These are phyloP conservation scores for Miltochrista miniata DNA, from an alignment of 2,888 invertebrate genomes.

Conservation along the genomic window DNA sequence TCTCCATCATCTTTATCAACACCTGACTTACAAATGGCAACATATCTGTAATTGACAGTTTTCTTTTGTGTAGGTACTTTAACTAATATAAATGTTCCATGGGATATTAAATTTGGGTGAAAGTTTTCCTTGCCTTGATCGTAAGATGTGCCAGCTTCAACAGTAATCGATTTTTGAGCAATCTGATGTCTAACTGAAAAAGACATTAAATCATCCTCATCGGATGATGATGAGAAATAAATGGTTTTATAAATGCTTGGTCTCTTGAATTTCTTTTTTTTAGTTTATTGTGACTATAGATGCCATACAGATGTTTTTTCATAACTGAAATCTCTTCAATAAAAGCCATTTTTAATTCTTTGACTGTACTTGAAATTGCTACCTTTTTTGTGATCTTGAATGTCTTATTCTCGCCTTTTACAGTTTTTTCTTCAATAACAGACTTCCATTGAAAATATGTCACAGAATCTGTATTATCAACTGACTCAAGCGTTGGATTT, in stretches of 20 bases:
- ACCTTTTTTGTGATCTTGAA: background rate
- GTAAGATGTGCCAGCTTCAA: background rate
- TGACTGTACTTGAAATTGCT: background rate
- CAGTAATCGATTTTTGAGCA: no score
- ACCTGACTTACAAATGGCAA: background rate
- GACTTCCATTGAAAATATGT: background rate
- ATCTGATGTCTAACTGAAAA: background rate
- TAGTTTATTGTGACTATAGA: background rate
- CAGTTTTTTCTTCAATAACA: background rate
- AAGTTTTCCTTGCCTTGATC: background rate
- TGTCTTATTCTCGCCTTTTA: background rate
- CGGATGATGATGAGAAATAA: background rate
- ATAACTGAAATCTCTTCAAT: background rate
- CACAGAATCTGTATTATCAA: background rate
- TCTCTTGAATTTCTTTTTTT: background rate
- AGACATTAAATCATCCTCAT: background rate
- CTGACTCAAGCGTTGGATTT: background rate
- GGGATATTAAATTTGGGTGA: background rate
- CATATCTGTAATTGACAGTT: background rate
- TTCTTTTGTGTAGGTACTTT: background rate
- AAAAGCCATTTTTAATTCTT: background rate
- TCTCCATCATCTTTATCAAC: background rate
- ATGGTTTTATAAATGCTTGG: background rate
- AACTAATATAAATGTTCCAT: background rate
- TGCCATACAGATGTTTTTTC: background rate